phyloP scores from a whole-genome alignment of 2,113 vertebrate genomes.

The Lanius collurio region DNA sequence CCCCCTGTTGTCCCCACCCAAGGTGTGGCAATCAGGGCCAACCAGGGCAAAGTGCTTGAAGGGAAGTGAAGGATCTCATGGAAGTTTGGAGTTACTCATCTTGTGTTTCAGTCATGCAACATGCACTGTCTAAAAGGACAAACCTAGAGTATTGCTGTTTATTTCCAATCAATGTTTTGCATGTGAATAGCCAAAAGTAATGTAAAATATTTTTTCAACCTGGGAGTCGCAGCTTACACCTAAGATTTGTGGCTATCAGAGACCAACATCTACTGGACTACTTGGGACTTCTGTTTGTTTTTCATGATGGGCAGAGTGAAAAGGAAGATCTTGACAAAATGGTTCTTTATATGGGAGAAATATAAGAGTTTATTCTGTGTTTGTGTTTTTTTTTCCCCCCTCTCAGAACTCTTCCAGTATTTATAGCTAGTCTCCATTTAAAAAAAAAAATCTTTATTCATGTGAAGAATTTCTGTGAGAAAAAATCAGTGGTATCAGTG shows the following conservation, averaged over 20 bases:
- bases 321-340: not conserved
- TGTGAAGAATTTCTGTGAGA: conserved; percentile 43
- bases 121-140: accelerated
- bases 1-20: not conserved
- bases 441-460: conserved; percentile 48
- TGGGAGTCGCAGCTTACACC: not conserved
- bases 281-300: not conserved
- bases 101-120: not conserved
- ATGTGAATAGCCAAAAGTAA: not conserved
- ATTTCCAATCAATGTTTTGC: not conserved
- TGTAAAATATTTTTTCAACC: not conserved
- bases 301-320: not conserved
- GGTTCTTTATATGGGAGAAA: not conserved
- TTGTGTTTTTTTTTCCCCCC: too few relatives aligned
- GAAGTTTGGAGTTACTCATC: not conserved
- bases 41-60: not conserved
- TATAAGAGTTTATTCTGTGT: not conserved
- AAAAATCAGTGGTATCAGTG: conserved; percentile 25
- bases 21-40: not conserved
- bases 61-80: not conserved
- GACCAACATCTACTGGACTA: not conserved
- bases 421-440: not conserved
- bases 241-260: not conserved
- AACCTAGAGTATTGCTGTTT: not conserved
- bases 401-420: not conserved